These are phyloP conservation scores for Plagodis dolabraria DNA, from an alignment of 2,888 invertebrate species.

Conservation along the genomic window DNA sequence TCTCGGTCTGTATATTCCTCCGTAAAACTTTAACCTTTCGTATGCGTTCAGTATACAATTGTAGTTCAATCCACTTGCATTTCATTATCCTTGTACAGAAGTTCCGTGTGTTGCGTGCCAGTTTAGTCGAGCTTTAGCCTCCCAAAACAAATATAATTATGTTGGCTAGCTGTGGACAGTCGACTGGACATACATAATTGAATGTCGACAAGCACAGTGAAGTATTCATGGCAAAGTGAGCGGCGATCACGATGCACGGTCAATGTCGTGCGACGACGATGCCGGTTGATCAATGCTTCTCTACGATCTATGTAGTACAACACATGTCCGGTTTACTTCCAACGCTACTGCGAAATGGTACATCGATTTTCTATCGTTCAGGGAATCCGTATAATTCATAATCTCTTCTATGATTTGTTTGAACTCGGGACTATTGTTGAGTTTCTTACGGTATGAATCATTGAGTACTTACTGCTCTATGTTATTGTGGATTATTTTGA, in stretches of 20 bases:
- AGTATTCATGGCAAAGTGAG: conserved; percentile 57
- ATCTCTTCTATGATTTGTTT: conserved; percentile 6
- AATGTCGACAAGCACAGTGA: conserved; percentile 29
- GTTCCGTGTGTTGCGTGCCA: conserved; percentile 15
- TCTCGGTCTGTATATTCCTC: too few relatives aligned
- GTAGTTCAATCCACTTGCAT: too few relatives aligned
- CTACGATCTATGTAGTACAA: conserved; percentile 13
- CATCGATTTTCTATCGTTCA: conserved; percentile 8
- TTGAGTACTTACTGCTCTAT: too few relatives aligned
- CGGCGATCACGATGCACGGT: conserved; percentile 56
- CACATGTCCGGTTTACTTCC: conserved; percentile 19
- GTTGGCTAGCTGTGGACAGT: conserved; percentile 1
- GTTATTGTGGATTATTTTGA: too few relatives aligned
- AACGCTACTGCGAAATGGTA: conserved; percentile 20
- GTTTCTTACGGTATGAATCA: too few relatives aligned
- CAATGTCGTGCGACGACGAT: conserved; percentile 59
- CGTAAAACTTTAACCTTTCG: too few relatives aligned
- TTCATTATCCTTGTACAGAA: conserved; percentile 5
- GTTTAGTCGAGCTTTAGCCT: conserved; percentile 5
- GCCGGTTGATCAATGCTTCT: conserved; percentile 31
- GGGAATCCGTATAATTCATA: conserved; percentile 4
- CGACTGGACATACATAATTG: conserved; percentile 26
- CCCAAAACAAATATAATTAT: conserved; percentile 16
- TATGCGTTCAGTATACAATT: too few relatives aligned
- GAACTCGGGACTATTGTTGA: not conserved